phyloP scores from a whole-genome alignment of 2,888 invertebrate genomes.

The Ophion costatus region DNA sequence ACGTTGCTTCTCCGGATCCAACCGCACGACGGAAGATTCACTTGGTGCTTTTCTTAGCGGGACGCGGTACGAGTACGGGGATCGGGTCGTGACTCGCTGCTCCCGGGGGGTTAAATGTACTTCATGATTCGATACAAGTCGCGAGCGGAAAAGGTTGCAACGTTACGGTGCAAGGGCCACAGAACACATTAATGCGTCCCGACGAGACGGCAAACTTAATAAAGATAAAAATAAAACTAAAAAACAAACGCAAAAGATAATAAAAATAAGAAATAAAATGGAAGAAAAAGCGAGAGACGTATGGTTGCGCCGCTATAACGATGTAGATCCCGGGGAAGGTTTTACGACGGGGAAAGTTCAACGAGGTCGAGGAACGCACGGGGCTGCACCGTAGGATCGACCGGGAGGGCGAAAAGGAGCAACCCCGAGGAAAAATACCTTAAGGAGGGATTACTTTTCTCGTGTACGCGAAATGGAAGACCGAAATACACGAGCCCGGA shows the following conservation, averaged over 20 bases:
- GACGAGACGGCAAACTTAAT: conserved; percentile 39
- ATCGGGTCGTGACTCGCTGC: conserved; percentile 21
- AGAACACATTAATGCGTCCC: conserved; percentile 33
- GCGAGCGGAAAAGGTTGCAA: not conserved
- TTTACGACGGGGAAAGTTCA: conserved; percentile 38
- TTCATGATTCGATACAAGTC: conserved; percentile 65
- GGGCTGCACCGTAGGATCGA: conserved; percentile 8
- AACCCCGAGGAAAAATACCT: conserved; percentile 29
- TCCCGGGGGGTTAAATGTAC: conserved; percentile 62
- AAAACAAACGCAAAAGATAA: conserved; percentile 11
- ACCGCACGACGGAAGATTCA: conserved; percentile 28
- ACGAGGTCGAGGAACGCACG: conserved; percentile 23
- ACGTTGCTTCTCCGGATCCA: conserved; percentile 29
- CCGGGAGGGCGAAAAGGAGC: conserved; percentile 19
- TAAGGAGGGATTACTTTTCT: conserved; percentile 24
- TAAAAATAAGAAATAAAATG: conserved; percentile 23
- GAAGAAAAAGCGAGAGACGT: conserved; percentile 15
- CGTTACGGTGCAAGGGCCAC: conserved; percentile 12
- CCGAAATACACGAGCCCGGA: conserved; percentile 16
- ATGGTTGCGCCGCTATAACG: conserved; percentile 8
- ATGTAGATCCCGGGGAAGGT: conserved; percentile 30
- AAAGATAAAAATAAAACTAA: conserved; percentile 10
- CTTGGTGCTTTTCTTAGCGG: conserved; percentile 2
- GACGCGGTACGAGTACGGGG: conserved; percentile 24
- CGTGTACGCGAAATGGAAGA: conserved; percentile 7